Conservation (phyloP, 2,797 vertebrate species). For the Artibeus jamaicensis region DNA sequence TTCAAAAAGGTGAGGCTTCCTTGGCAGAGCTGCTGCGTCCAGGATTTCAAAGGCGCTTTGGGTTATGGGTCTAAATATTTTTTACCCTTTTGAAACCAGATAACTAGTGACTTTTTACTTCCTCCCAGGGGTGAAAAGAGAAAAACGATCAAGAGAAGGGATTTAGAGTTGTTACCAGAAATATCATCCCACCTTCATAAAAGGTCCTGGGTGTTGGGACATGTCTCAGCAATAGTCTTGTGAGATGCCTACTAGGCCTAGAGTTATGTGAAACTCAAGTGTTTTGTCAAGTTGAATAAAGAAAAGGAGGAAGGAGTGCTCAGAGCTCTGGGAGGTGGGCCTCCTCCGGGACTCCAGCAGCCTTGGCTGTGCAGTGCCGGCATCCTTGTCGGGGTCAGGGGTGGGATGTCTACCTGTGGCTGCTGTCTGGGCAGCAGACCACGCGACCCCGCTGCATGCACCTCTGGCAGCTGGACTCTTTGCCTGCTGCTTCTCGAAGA, state of each 20-base stretch:
- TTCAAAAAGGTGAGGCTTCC: slow-evolving; percentile 94
- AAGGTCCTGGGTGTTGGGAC: neutral
- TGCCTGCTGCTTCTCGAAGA: neutral
- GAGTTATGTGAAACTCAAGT: neutral
- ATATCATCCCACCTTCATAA: neutral
- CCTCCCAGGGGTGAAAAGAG: neutral
- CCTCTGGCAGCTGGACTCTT: neutral
- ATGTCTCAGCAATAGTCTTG: neutral
- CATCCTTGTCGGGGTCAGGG: neutral
- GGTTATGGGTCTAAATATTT: neutral
- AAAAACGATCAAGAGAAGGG: neutral
- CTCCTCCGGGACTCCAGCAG: neutral
- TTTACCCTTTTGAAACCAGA: neutral
- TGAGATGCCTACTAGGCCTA: neutral
- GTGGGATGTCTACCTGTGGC: neutral
- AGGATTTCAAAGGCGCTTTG: neutral
- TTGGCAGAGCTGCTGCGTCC: neutral
- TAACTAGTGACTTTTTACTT: neutral
- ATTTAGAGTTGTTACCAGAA: neutral
- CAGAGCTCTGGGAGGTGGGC: neutral
- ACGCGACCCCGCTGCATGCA: neutral
- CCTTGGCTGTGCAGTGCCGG: neutral
- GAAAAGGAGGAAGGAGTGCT: neutral
- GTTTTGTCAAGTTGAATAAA: neutral
- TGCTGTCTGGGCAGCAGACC: neutral